Evolutionary conservation across 2,888 invertebrate species (phyloP).

Genomic region (Ectemnius lituratus): DNA sequence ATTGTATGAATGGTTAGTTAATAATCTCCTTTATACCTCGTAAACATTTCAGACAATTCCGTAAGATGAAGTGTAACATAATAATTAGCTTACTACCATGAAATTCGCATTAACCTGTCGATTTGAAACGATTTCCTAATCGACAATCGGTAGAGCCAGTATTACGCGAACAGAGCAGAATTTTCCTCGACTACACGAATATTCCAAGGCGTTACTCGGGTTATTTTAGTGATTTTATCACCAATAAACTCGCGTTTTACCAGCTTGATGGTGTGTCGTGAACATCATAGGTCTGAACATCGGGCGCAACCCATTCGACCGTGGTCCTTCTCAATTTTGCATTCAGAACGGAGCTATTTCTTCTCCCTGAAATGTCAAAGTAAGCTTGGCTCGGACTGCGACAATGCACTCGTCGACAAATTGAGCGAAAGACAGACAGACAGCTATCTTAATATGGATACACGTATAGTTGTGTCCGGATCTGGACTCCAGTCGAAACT

Average conservation of each 20-base stretch:
- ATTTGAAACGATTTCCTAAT: no score
- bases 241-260: conserved; percentile 47
- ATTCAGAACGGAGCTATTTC: conserved; percentile 34
- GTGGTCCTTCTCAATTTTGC: conserved; percentile 16
- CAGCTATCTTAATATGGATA: conserved; percentile 23
- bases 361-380: conserved; percentile 17
- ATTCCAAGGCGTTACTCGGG: background rate
- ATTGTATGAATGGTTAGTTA: no score
- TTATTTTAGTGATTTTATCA: conserved; percentile 28
- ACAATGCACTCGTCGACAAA: background rate
- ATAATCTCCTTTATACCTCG: no score
- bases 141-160: no score
- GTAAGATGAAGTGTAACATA: no score
- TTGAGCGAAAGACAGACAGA: background rate
- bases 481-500: conserved; percentile 8
- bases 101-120: no score
- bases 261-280: conserved; percentile 38
- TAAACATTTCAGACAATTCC: no score
- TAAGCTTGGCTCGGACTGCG: background rate
- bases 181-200: no score
- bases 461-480: conserved; percentile 11
- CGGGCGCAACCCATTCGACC: conserved; percentile 21
- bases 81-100: no score
- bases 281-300: conserved; percentile 42
- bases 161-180: no score